These are phyloP conservation scores for Empidonax alnorum DNA, from an alignment of 2,113 vertebrate species.

Conservation along the genomic window DNA sequence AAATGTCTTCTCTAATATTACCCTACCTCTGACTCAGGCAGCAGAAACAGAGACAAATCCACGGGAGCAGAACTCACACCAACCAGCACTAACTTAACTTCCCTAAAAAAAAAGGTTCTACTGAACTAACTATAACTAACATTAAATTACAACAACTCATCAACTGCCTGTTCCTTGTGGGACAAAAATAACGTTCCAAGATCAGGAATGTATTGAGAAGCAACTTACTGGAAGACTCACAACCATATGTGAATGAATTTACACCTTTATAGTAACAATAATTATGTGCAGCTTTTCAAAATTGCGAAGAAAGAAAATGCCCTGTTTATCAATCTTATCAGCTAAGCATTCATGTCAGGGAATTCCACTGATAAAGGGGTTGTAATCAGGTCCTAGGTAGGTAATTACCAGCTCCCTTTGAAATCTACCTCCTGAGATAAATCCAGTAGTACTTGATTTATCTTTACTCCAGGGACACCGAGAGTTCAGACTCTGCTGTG, in stretches of 20 bases:
- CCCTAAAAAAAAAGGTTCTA: background rate
- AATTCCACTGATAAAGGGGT: background rate
- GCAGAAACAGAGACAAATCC: background rate
- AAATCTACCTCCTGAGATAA: background rate
- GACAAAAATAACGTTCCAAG: background rate
- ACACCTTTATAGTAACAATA: background rate
- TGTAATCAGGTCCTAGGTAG: background rate
- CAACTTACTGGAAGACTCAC: background rate
- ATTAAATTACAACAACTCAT: background rate
- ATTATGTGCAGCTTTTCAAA: background rate
- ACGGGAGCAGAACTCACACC: background rate
- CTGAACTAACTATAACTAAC: background rate
- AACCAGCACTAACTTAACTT: background rate
- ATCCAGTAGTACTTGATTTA: background rate
- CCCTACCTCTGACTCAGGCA: background rate
- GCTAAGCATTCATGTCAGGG: background rate
- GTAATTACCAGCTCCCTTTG: background rate
- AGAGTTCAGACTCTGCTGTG: background rate
- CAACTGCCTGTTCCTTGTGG: background rate
- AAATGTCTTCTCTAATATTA: conserved; percentile 50
- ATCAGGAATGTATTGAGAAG: background rate
- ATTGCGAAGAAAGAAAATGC: background rate
- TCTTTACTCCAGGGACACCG: background rate
- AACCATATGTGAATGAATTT: background rate
- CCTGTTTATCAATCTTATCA: background rate